A percentile compares a stretch with the other conserved stretches of the same genome.
Conservation (phyloP, 2,888 invertebrate genomes). For the Ectemnius lituratus region DNA sequence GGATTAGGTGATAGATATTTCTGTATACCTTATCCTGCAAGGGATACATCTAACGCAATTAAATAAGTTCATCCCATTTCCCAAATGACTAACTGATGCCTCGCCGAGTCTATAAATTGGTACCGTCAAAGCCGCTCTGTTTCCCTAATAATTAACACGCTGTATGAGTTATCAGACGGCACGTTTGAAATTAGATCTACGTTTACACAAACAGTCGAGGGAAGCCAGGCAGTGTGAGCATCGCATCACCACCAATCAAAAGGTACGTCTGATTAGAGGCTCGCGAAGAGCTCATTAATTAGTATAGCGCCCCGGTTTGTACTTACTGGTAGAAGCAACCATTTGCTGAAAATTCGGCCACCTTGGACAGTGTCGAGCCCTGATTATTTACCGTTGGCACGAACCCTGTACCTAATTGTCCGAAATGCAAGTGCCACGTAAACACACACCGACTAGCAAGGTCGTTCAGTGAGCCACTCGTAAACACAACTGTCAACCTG, state of each 20-base stretch:
- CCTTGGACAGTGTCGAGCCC: conserved; percentile 43
- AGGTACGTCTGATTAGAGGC: conserved; percentile 76
- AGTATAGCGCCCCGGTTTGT: conserved; percentile 63
- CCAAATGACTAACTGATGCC: conserved; percentile 25
- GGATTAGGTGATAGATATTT: no score
- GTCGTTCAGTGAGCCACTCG: no score
- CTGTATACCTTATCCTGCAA: no score
- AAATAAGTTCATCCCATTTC: conserved; percentile 12
- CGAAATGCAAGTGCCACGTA: no score
- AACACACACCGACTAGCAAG: no score
- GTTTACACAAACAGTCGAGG: conserved; percentile 64
- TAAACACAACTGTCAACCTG: no score
- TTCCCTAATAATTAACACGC: conserved; percentile 56
- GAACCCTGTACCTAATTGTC: neutral
- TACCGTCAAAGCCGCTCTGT: conserved; percentile 31
- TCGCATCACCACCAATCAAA: conserved; percentile 68
- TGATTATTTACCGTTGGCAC: conserved; percentile 43
- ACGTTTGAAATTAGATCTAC: conserved; percentile 67
- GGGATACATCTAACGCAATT: no score
- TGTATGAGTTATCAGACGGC: conserved; percentile 54
- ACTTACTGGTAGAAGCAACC: conserved; percentile 50
- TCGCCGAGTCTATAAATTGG: conserved; percentile 17
- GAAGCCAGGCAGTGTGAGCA: conserved; percentile 20
- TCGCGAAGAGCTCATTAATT: conserved; percentile 71
- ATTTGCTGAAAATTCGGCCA: conserved; percentile 63